Evolutionary conservation across 2,888 invertebrate species (phyloP), one percentile per base, ranked within the genome.

Genomic region (Cephus pulcher): DNA sequence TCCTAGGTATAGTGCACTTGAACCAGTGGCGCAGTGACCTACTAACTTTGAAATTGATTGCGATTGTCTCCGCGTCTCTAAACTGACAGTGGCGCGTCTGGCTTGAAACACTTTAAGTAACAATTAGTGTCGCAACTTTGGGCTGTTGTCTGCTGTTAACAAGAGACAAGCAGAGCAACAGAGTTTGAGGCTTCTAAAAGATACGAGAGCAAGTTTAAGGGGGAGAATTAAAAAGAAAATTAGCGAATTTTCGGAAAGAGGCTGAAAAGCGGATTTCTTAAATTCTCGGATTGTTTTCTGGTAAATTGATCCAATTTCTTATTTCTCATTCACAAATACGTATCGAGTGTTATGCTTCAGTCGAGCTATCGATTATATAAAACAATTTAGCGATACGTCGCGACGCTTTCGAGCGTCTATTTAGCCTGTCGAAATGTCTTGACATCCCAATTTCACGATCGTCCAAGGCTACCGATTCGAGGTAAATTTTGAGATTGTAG

Each of bases 1-100:
- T 79, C 81, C 81, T 76, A 77, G 76, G 80, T 79, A 80, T 76
- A 74, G 75, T 82, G 83, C 82, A 82, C 84, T 82, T 82, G 84
- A 82, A 79, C 76, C 81, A 77, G 75, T 78, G 80, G 81, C 84
- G 81, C 82, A 82, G 84, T 82, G 35, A 74, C 74, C 74, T 35
- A 74, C 74, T 74, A 34, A 74, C 74, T 74, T 74, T 34, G 74
- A 74, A 74, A 34, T n/a, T 40, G 74, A 34, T 74, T 34, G 74
- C 37, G 35, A 34, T 32, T 56, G 56, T 56, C 56, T 23, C 56
- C 23, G 56, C 6, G 56, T 56, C 23, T 56, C 23, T 56, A 9
- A 56, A 9, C 56, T 23, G 56, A 56, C 56, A 56, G 56, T 23
- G 56, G 56, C 56, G 56, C 56, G 9, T 23, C 23, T 56, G 56